Evolutionary conservation across 2,888 invertebrate genomes (phyloP).

Genomic region (Pelosia muscerda): DNA sequence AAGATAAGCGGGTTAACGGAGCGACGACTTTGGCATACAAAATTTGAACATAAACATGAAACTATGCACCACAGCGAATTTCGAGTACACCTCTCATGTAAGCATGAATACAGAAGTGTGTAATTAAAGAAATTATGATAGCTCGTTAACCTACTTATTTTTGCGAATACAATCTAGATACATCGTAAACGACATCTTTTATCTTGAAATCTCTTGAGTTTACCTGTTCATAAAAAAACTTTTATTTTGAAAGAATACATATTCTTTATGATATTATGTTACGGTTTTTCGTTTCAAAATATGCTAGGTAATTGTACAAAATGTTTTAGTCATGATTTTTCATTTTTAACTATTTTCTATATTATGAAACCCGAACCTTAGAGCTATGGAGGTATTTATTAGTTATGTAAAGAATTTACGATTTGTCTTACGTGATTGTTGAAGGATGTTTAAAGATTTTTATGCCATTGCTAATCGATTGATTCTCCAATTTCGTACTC

Average conservation of each 20-base stretch:
- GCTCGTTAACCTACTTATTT: conserved; percentile 9
- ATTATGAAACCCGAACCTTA: background rate
- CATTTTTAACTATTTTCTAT: background rate
- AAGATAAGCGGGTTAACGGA: conserved; percentile 77
- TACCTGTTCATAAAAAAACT: background rate
- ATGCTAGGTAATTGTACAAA: no score
- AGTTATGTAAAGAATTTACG: conserved; percentile 19
- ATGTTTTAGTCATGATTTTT: no score
- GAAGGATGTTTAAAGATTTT: conserved; percentile 15
- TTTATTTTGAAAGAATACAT: background rate
- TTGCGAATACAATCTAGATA: background rate
- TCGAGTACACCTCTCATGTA: conserved; percentile 43
- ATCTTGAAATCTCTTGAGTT: background rate
- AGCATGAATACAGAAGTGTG: conserved; percentile 35
- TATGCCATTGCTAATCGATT: conserved; percentile 22
- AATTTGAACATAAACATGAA: conserved; percentile 57
- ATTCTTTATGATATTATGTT: background rate
- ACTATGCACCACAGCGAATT: conserved; percentile 45
- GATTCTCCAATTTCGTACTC: conserved; percentile 14
- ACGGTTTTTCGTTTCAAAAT: background rate
- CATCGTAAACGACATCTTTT: background rate
- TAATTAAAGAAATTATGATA: conserved; percentile 44
- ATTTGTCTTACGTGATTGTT: conserved; percentile 20
- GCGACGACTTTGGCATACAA: conserved; percentile 64
- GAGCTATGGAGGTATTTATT: conserved; percentile 5